Percentiles rank a stretch among this genome's conserved stretches.
Conservation (phyloP, 2,888 invertebrate genomes). For the Melanostoma mellinum region DNA sequence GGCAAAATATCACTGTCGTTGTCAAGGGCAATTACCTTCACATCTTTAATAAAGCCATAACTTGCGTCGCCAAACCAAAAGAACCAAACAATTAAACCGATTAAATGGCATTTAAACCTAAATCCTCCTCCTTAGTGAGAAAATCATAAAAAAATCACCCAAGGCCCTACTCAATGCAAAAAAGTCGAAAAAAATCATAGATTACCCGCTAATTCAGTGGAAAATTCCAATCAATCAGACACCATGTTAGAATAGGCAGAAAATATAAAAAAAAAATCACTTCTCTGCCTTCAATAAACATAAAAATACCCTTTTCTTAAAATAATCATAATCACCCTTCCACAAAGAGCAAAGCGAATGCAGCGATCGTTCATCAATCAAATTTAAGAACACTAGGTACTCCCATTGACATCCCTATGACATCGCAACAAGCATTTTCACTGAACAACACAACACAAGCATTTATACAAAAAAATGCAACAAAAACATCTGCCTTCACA, state of each 20-base stretch:
- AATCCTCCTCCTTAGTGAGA: slow-evolving; percentile 7
- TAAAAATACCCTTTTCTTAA: slow-evolving; percentile 37
- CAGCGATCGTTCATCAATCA: slow-evolving; percentile 67
- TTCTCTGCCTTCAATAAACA: slow-evolving; percentile 10
- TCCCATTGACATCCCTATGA: slow-evolving; percentile 51
- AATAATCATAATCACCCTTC: slow-evolving; percentile 19
- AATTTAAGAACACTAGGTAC: slow-evolving; percentile 28
- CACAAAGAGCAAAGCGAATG: slow-evolving; percentile 3
- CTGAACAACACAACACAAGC: slow-evolving; percentile 19
- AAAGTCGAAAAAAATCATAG: slow-evolving; percentile 15
- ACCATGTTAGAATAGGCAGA: slow-evolving; percentile 31
- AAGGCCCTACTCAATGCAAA: slow-evolving; percentile 17
- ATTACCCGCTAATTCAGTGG: slow-evolving; percentile 37
- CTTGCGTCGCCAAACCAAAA: too few species aligned
- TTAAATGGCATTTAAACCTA: neutral
- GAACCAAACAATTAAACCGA: slow-evolving; percentile 8
- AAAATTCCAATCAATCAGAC: slow-evolving; percentile 60
- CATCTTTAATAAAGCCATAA: neutral
- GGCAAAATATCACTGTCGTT: too few species aligned
- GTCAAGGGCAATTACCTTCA: too few species aligned
- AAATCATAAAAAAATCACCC: slow-evolving; percentile 1
- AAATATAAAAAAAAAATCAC: slow-evolving; percentile 34
- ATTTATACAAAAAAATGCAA: slow-evolving; percentile 44
- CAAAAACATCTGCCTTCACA: slow-evolving; percentile 66
- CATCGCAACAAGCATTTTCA: slow-evolving; percentile 56